phyloP scores from a whole-genome alignment of 2,888 invertebrate genomes.

The Drosophila mercatorum region DNA sequence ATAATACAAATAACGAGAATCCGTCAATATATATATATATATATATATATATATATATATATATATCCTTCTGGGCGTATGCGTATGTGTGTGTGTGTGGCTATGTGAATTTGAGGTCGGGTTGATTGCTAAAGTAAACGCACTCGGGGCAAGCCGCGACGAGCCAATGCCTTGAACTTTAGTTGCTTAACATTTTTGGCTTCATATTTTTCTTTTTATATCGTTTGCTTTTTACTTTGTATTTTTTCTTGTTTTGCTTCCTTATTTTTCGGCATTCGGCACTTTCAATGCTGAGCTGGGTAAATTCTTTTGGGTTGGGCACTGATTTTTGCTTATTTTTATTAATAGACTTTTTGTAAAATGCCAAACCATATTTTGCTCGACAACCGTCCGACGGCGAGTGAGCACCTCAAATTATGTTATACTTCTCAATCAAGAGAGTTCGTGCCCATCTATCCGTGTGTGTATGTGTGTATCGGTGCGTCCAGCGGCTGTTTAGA shows the following conservation, averaged over 20 bases:
- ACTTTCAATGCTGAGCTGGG: slow-evolving; percentile 54
- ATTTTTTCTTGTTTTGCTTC: slow-evolving; percentile 23
- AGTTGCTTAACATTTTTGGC: slow-evolving; percentile 64
- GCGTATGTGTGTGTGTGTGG: slow-evolving; percentile 18
- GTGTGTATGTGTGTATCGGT: slow-evolving; percentile 11
- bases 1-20: slow-evolving; percentile 74
- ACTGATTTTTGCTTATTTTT: slow-evolving; percentile 73
- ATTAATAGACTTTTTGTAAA: slow-evolving; percentile 75
- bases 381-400: slow-evolving; percentile 47
- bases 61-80: slow-evolving; percentile 15
- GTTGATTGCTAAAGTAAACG: slow-evolving; percentile 80
- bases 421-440: slow-evolving; percentile 65
- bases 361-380: slow-evolving; percentile 66
- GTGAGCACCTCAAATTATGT: slow-evolving; percentile 70
- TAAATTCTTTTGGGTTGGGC: slow-evolving; percentile 65
- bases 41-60: slow-evolving; percentile 18
- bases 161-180: slow-evolving; percentile 69
- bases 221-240: slow-evolving; percentile 10
- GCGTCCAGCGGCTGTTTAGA: slow-evolving; percentile 72
- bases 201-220: slow-evolving; percentile 52
- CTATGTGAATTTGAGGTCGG: slow-evolving; percentile 72
- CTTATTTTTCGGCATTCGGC: slow-evolving; percentile 47
- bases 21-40: slow-evolving; percentile 30
- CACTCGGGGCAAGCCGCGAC: slow-evolving; percentile 68
- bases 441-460: slow-evolving; percentile 30